Percentiles rank a stretch among this genome's conserved stretches.
These are phyloP conservation scores for Axea sp. DNA, from an alignment of 2,888 invertebrate genomes.

Conservation along the genomic window DNA sequence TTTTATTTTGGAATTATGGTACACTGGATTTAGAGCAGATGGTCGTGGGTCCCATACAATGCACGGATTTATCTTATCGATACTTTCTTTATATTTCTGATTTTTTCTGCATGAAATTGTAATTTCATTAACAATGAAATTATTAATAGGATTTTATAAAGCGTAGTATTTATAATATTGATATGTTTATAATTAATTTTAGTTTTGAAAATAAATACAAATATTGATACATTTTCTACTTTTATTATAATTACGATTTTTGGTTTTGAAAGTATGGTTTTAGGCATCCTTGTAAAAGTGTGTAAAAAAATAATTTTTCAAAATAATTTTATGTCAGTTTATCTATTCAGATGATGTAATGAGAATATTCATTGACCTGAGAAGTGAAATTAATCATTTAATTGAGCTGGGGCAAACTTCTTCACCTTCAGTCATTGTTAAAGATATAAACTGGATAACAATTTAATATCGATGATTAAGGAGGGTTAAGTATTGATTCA, in stretches of 20 bases:
- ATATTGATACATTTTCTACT: too few relatives aligned
- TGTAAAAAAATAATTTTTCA: too few relatives aligned
- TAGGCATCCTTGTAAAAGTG: too few relatives aligned
- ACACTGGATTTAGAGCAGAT: conserved; percentile 78
- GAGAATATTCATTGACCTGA: conserved; percentile 6
- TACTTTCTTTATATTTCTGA: conserved; percentile 2
- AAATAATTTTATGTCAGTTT: not conserved
- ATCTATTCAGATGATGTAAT: conserved; percentile 20
- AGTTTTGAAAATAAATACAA: too few relatives aligned
- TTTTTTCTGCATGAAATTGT: conserved; percentile 19
- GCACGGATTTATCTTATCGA: conserved; percentile 49
- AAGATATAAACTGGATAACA: not conserved
- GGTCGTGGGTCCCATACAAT: conserved; percentile 69
- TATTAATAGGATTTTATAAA: too few relatives aligned
- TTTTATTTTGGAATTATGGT: conserved; percentile 80
- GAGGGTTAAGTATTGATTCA: too few relatives aligned
- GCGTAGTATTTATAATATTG: too few relatives aligned
- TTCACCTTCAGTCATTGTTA: conserved; percentile 16
- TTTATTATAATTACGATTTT: too few relatives aligned
- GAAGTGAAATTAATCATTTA: conserved; percentile 11
- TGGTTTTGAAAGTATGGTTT: too few relatives aligned
- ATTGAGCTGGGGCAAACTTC: conserved; percentile 18
- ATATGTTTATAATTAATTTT: too few relatives aligned
- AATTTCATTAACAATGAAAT: not conserved
- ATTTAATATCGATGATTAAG: too few relatives aligned